phyloP scores from a whole-genome alignment of 2,113 vertebrate species.

The Sciurus niger region DNA sequence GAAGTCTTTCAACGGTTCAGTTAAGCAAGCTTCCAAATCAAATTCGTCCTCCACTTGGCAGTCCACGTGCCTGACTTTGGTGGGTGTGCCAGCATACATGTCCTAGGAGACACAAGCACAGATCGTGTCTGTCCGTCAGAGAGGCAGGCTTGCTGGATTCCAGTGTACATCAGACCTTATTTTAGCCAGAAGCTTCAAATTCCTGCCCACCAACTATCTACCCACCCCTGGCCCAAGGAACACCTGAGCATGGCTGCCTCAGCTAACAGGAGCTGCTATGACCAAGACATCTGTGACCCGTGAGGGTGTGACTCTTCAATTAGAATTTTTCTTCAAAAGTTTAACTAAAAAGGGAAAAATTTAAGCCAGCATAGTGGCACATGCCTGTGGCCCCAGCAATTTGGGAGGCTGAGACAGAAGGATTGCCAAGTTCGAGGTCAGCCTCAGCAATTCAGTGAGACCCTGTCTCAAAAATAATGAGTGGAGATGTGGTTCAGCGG shows the following conservation, averaged over 20 bases:
- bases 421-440: neutral
- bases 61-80: constrained; percentile 91
- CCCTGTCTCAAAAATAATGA: too few relatives aligned
- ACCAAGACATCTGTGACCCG: rapidly evolving
- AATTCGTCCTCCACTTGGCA: constrained; percentile 85
- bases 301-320: too few relatives aligned
- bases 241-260: neutral
- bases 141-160: rapidly evolving
- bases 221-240: too few relatives aligned
- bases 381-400: too few relatives aligned
- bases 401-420: neutral
- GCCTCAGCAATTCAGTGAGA: neutral
- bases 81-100: constrained; percentile 90
- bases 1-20: constrained; percentile 85
- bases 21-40: constrained; percentile 89
- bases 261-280: rapidly evolving
- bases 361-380: too few relatives aligned
- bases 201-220: neutral
- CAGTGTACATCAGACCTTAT: rapidly evolving
- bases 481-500: too few relatives aligned
- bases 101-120: constrained; percentile 86
- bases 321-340: too few relatives aligned
- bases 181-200: too few relatives aligned
- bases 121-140: neutral
- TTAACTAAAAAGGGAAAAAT: too few relatives aligned